Conservation (phyloP, 2,888 invertebrate species). For the Leptinotarsa rubiginosa region DNA sequence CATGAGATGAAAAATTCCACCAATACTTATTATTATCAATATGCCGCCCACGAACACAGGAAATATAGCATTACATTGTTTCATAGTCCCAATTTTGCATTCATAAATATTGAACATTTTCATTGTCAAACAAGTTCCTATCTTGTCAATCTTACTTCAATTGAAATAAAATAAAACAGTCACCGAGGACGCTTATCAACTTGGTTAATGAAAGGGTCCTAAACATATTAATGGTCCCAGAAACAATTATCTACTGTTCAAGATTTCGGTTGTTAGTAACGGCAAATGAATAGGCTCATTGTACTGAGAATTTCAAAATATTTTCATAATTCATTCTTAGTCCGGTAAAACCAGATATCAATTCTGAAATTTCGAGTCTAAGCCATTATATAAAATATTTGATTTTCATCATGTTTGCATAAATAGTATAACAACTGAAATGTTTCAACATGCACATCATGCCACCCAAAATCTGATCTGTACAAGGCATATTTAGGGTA, state of each 20-base stretch:
- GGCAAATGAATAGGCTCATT: neutral
- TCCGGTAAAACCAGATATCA: neutral
- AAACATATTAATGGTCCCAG: neutral
- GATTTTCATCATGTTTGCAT: too few species aligned
- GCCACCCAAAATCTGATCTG: too few species aligned
- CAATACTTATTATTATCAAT: constrained; percentile 8
- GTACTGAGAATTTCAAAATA: neutral
- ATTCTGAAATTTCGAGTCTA: neutral
- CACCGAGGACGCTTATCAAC: neutral
- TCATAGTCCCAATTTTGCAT: constrained; percentile 15
- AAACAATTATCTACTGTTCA: constrained; percentile 17
- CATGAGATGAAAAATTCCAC: neutral
- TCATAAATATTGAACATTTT: constrained; percentile 17
- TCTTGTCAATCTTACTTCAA: neutral
- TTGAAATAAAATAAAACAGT: constrained; percentile 11
- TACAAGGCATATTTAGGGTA: too few species aligned
- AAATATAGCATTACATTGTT: constrained; percentile 10
- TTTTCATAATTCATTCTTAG: neutral
- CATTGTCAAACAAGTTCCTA: neutral
- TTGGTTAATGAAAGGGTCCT: constrained; percentile 4
- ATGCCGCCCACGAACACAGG: constrained; percentile 17
- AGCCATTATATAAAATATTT: too few species aligned
- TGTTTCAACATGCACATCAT: too few species aligned
- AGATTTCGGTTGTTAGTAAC: constrained; percentile 6
- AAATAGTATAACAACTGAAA: too few species aligned